Conservation (phyloP, 2,888 invertebrate species). For the Amblyjoppa fuscipennis region DNA sequence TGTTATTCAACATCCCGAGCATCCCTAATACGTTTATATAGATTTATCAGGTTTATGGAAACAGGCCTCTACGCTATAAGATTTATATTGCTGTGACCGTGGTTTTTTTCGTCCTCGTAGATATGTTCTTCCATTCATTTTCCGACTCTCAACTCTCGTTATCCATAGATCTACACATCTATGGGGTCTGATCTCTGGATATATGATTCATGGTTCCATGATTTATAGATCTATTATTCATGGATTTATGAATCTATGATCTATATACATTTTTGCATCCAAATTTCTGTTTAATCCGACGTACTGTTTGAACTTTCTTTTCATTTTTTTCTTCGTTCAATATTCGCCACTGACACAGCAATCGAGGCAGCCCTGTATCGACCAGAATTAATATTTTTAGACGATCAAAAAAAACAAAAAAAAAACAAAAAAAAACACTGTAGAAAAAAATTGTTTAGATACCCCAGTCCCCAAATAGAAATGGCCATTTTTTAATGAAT, state of each 20-base stretch:
- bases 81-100: conserved; percentile 59
- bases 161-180: not conserved
- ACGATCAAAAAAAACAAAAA: conserved; percentile 23
- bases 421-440: conserved; percentile 28
- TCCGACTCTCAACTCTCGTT: not conserved
- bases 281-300: not conserved
- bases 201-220: not conserved
- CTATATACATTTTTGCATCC: not conserved
- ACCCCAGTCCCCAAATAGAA: conserved; percentile 38
- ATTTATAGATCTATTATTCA: not conserved
- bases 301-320: not conserved
- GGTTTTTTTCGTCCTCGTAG: conserved; percentile 18
- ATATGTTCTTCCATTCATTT: conserved; percentile 6
- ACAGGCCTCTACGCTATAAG: conserved; percentile 37
- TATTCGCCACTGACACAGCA: conserved; percentile 55
- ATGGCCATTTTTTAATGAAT: conserved; percentile 49
- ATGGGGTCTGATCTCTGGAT: not conserved
- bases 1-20: conserved; percentile 85
- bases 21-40: conserved; percentile 79
- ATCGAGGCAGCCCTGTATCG: conserved; percentile 29
- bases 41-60: conserved; percentile 45
- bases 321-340: not conserved
- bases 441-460: conserved; percentile 59
- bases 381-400: conserved; percentile 51
- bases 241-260: not conserved